Conservation (phyloP, 2,113 vertebrate species). For the Orientallactaga bullata region DNA sequence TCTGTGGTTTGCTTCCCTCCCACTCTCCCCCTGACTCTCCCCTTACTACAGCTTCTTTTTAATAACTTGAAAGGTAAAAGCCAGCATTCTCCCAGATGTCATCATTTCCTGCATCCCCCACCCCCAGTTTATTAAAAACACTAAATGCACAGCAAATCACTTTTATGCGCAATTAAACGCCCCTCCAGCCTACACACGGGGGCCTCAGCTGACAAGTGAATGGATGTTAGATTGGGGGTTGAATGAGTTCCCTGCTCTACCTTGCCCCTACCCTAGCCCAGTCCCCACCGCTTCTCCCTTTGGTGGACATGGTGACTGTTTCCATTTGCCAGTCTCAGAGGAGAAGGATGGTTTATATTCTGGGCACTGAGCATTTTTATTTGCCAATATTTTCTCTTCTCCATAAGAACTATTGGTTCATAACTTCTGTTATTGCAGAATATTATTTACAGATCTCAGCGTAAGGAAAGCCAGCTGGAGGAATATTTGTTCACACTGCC, state of each 20-base stretch:
- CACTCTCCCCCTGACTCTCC: fast-evolving
- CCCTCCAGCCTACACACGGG: not conserved
- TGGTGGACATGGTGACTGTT: not conserved
- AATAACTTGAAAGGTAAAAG: slow-evolving; percentile 34
- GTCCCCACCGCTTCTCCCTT: not conserved
- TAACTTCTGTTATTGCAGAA: slow-evolving; percentile 68
- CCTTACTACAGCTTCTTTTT: fast-evolving
- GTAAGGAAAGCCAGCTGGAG: slow-evolving; percentile 51
- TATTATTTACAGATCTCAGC: slow-evolving; percentile 69
- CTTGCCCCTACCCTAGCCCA: not conserved
- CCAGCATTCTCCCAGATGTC: not conserved
- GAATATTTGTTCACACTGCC: not conserved
- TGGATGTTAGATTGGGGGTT: not conserved
- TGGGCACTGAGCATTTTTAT: slow-evolving; percentile 55
- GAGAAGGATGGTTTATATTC: slow-evolving; percentile 19
- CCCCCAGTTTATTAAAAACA: slow-evolving; percentile 71
- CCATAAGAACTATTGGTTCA: slow-evolving; percentile 56
- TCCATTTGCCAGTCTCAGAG: slow-evolving; percentile 38
- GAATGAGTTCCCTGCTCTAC: not conserved
- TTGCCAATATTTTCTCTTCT: slow-evolving; percentile 74
- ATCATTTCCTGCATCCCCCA: not conserved
- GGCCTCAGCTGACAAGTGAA: not conserved
- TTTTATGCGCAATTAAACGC: slow-evolving; percentile 71
- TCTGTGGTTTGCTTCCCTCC: fast-evolving
- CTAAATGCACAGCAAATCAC: slow-evolving; percentile 72